phyloP scores from a whole-genome alignment of 2,888 invertebrate species.

The Himalopsyche japonica region DNA sequence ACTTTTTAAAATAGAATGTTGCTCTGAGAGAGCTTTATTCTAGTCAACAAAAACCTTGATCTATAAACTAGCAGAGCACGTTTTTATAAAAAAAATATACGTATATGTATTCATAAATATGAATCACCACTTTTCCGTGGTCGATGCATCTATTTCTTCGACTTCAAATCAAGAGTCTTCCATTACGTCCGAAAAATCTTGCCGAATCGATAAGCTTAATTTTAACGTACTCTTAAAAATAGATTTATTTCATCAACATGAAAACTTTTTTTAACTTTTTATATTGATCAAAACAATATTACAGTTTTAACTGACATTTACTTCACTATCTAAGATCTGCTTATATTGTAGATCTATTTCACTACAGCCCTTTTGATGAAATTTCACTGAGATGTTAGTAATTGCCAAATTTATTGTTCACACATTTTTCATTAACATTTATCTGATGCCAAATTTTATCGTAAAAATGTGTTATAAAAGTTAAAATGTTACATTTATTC shows the following conservation, averaged over 20 bases:
- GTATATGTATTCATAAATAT: neutral
- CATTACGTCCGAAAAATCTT: slow-evolving; percentile 23
- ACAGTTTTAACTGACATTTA: neutral
- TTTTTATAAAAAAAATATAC: neutral
- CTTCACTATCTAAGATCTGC: no score
- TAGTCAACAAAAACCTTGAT: no score
- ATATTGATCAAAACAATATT: neutral
- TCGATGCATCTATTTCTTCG: neutral
- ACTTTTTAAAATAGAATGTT: no score
- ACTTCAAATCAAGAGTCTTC: slow-evolving; percentile 32
- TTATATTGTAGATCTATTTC: no score
- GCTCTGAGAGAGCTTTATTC: no score
- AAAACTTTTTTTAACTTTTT: neutral
- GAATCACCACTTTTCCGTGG: neutral
- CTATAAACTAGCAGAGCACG: no score
- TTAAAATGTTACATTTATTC: no score
- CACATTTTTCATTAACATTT: no score
- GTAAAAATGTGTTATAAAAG: no score
- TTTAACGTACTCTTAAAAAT: neutral
- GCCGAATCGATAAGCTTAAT: neutral
- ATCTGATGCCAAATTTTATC: no score
- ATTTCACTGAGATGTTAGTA: neutral
- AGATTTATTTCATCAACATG: neutral
- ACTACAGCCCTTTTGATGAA: neutral
- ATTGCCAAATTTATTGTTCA: neutral